Conservation (phyloP, 2,113 vertebrate genomes). For the Scomber colias region DNA sequence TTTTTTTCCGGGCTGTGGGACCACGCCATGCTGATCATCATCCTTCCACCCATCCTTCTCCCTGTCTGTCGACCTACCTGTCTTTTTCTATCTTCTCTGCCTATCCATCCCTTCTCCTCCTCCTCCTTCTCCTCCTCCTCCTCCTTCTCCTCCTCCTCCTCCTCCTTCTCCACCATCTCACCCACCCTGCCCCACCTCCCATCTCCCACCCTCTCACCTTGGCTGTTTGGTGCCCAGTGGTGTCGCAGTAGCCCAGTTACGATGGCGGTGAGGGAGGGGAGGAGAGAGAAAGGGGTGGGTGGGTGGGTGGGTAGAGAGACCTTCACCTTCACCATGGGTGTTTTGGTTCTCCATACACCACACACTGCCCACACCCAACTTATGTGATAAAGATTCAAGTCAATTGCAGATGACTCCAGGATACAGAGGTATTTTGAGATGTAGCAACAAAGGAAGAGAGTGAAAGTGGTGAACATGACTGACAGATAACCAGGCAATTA, state of each 20-base stretch:
- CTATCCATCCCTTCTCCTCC: conserved; percentile 60
- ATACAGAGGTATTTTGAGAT: conserved; percentile 35
- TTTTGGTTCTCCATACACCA: conserved; percentile 66
- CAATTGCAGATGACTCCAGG: background rate
- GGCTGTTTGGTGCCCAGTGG: conserved; percentile 81
- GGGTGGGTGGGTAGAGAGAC: conserved; percentile 55
- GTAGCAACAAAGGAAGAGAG: conserved; percentile 19
- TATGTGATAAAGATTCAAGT: background rate
- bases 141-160: conserved; percentile 37
- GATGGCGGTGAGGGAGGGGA: conserved; percentile 60
- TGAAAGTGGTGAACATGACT: conserved; percentile 24
- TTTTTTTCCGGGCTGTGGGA: conserved; percentile 68
- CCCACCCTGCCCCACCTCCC: conserved; percentile 53
- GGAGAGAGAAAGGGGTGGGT: conserved; percentile 58
- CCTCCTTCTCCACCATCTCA: conserved; percentile 48
- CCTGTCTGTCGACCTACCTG: conserved; percentile 23
- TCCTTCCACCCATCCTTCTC: conserved; percentile 42
- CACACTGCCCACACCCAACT: conserved; percentile 53
- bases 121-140: conserved; percentile 36
- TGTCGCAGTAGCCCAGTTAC: conserved; percentile 62
- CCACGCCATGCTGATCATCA: conserved; percentile 72
- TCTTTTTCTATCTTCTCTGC: conserved; percentile 48
- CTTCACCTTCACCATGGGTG: conserved; percentile 63
- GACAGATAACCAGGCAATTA: conserved; percentile 3
- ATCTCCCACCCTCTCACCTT: conserved; percentile 70